Conservation (phyloP, 2,797 vertebrate species). For the Poeciliopsis paucimaculata region DNA sequence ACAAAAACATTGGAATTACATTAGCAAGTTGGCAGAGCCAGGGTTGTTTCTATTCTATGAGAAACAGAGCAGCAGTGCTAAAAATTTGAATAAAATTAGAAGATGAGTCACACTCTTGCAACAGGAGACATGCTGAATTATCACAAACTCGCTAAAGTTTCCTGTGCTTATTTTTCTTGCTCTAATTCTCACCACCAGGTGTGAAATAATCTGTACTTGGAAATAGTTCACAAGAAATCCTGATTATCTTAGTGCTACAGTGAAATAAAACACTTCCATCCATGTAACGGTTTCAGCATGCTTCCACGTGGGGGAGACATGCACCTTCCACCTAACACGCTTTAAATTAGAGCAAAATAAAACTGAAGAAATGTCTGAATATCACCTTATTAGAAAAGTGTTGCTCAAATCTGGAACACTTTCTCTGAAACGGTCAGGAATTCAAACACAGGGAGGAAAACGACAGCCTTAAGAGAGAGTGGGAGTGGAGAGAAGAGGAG, state of each 20-base stretch:
- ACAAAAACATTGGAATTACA: neutral
- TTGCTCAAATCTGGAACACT: conserved; percentile 39
- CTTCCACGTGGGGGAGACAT: conserved; percentile 79
- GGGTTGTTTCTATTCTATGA: neutral
- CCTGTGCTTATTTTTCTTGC: neutral
- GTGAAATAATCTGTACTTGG: neutral
- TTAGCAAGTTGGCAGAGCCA: neutral
- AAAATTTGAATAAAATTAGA: conserved; percentile 1
- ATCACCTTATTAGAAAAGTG: conserved; percentile 61
- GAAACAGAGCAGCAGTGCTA: neutral
- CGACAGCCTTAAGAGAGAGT: conserved; percentile 3
- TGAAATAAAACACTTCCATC: neutral
- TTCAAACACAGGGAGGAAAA: neutral
- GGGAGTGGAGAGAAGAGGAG: conserved; percentile 12
- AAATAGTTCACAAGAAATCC: neutral
- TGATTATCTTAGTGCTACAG: neutral
- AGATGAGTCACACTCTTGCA: neutral
- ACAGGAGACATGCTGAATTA: neutral
- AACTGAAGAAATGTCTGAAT: conserved; percentile 62
- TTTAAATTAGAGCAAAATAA: conserved; percentile 33
- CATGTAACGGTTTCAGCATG: conserved; percentile 35
- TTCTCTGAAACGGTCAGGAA: conserved; percentile 28
- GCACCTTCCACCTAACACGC: conserved; percentile 53
- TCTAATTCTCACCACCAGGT: neutral
- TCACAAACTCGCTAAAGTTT: neutral